Percentiles rank a stretch among this genome's conserved stretches.
Conservation (phyloP, 2,797 vertebrate species). For the Thaleichthys pacificus region DNA sequence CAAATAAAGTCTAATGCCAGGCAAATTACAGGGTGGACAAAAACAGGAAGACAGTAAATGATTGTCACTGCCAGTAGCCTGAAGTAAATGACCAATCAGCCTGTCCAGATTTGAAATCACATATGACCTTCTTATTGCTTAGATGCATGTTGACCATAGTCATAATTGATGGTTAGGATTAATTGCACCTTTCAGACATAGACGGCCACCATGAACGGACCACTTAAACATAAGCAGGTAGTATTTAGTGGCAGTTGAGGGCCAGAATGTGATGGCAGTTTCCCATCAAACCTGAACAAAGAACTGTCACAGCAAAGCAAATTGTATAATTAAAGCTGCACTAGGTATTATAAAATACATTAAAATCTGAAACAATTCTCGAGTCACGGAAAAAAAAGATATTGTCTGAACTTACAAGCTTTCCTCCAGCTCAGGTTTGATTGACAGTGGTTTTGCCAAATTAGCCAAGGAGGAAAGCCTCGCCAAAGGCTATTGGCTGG, state of each 20-base stretch:
- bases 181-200: conserved; percentile 35
- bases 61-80: conserved; percentile 28
- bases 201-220: conserved; percentile 21
- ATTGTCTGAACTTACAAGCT: no score
- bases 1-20: conserved; percentile 8
- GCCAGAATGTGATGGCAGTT: neutral
- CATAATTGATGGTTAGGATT: conserved; percentile 47
- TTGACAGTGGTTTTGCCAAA: no score
- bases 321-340: no score
- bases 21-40: conserved; percentile 24
- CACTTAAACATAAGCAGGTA: conserved; percentile 22
- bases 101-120: conserved; percentile 23
- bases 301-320: neutral
- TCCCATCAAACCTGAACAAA: neutral
- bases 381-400: no score
- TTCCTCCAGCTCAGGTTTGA: no score
- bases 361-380: no score
- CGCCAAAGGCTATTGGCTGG: no score
- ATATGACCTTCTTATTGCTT: conserved; percentile 35
- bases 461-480: no score
- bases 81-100: conserved; percentile 25
- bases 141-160: conserved; percentile 39
- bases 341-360: no score
- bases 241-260: conserved; percentile 18
- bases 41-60: conserved; percentile 25